Conservation (phyloP, 2,797 vertebrate species). For the Melanotaenia parkinsoni region DNA sequence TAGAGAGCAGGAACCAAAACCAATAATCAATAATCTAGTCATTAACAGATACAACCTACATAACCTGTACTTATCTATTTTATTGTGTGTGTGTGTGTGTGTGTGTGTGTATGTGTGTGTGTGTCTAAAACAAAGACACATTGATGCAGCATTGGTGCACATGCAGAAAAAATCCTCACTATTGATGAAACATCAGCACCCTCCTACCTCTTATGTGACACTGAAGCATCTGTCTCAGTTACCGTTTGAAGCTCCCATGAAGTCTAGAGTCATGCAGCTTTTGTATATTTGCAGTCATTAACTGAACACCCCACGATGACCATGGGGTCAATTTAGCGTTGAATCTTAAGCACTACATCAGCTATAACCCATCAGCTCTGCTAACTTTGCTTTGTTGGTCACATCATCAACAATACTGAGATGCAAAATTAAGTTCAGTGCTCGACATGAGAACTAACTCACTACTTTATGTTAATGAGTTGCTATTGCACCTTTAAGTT, state of each 20-base stretch:
- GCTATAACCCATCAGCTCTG: constrained; percentile 8
- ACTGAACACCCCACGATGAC: constrained; percentile 15
- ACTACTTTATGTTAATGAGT: neutral
- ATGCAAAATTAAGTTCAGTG: neutral
- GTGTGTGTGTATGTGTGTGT: too few species aligned
- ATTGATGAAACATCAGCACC: too few species aligned
- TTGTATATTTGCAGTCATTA: constrained; percentile 36
- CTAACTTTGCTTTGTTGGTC: too few species aligned
- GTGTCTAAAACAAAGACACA: too few species aligned
- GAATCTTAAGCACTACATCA: constrained; percentile 17
- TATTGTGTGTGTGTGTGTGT: neutral
- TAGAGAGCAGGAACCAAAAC: neutral
- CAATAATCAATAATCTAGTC: neutral
- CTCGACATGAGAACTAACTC: neutral
- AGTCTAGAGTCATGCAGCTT: constrained; percentile 12
- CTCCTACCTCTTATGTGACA: neutral
- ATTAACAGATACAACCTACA: constrained; percentile 1
- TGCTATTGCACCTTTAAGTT: constrained; percentile 40
- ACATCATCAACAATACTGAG: neutral
- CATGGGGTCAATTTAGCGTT: constrained; percentile 51
- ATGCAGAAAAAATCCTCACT: too few species aligned
- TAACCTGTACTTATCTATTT: constrained; percentile 5
- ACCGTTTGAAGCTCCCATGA: constrained; percentile 11
- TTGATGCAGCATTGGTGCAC: neutral
- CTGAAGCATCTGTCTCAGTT: neutral